Conservation (phyloP, 2,797 vertebrate species). For the Trachops cirrhosus region DNA sequence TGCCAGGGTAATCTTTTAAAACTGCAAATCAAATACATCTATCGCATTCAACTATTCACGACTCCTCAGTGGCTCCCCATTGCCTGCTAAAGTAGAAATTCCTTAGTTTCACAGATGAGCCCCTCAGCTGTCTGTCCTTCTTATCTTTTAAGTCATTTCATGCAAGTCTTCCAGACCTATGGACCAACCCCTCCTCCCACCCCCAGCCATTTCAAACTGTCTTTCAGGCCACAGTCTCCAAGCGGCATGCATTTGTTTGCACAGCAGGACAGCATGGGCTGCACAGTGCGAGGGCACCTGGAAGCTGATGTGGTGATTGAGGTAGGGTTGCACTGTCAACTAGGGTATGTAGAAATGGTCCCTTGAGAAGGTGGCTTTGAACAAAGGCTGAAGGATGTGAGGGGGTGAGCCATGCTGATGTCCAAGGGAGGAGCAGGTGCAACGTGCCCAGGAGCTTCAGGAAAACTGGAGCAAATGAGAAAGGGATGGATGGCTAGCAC, state of each 20-base stretch:
- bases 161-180: background rate
- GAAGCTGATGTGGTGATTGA: background rate
- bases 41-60: background rate
- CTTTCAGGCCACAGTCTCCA: background rate
- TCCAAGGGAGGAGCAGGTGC: background rate
- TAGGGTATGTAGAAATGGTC: background rate
- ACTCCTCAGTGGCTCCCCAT: background rate
- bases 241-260: background rate
- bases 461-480: background rate
- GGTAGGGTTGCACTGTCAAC: background rate
- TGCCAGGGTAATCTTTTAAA: constrained; percentile 5
- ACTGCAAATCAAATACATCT: background rate
- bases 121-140: background rate
- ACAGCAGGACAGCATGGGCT: too few species aligned
- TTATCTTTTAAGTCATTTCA: background rate
- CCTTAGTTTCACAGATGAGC: background rate
- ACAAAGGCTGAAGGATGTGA: background rate
- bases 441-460: background rate
- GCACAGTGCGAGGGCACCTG: background rate
- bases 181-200: too few species aligned
- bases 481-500: background rate
- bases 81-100: background rate
- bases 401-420: background rate
- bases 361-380: background rate
- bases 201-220: background rate